Evolutionary conservation across 2,113 vertebrate genomes (phyloP).

Genomic region (Urocitellus parryii): DNA sequence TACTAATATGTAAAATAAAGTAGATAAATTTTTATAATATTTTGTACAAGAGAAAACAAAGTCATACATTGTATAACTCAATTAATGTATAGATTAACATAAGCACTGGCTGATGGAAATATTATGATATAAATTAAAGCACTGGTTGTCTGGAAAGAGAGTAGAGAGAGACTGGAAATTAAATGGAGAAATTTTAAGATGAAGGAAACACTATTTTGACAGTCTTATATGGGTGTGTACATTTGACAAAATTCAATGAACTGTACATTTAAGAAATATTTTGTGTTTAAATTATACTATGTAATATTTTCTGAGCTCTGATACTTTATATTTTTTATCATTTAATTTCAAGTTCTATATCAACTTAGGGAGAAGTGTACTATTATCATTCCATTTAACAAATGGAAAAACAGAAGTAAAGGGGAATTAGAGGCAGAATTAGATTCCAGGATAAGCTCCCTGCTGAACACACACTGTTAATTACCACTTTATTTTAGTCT

Average conservation of each 20-base stretch:
- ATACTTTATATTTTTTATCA: background rate
- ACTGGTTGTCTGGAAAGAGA: background rate
- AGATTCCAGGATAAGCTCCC: background rate
- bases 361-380: constrained; percentile 5
- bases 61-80: background rate
- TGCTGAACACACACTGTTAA: background rate
- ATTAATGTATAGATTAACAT: background rate
- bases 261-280: background rate
- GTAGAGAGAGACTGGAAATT: background rate
- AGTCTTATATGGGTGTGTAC: background rate
- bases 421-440: background rate
- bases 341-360: constrained; percentile 2
- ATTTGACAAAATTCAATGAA: constrained; percentile 1
- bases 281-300: constrained; percentile 26
- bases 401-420: background rate
- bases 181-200: background rate
- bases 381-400: constrained; percentile 30
- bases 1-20: background rate
- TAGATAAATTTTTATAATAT: background rate
- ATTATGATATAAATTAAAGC: background rate
- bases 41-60: background rate
- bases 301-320: background rate
- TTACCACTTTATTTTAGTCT: constrained; percentile 35
- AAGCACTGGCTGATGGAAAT: no score
- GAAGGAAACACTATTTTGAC: background rate